Percentiles rank a stretch among this genome's conserved stretches.
Evolutionary conservation across 2,113 vertebrate genomes (phyloP).

Genomic region (Parotia lawesii): DNA sequence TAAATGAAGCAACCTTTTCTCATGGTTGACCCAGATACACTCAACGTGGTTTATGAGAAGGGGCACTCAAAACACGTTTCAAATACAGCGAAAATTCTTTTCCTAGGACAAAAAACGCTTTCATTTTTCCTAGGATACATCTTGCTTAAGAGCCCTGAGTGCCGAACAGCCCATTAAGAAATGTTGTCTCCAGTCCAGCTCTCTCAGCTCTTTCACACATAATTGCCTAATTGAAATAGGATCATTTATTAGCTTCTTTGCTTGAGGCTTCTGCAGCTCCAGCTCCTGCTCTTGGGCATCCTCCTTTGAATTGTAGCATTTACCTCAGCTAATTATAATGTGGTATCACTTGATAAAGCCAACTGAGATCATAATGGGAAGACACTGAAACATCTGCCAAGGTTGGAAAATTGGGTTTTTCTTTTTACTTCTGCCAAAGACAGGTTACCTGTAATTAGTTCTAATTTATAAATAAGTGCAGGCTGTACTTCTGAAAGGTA

Average conservation of each 20-base stretch:
- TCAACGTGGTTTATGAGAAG: not conserved
- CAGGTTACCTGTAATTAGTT: constrained; percentile 76
- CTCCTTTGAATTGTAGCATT: constrained; percentile 50
- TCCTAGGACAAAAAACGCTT: not conserved
- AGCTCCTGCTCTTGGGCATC: constrained; percentile 51
- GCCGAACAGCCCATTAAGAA: constrained; percentile 33
- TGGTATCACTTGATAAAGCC: constrained; percentile 65
- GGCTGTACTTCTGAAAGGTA: constrained; percentile 63
- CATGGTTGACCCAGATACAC: not conserved
- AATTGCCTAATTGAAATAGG: constrained; percentile 61
- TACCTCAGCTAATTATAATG: constrained; percentile 67
- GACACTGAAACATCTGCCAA: constrained; percentile 60
- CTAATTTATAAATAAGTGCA: constrained; percentile 75
- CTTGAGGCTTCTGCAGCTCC: constrained; percentile 47
- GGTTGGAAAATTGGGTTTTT: constrained; percentile 41
- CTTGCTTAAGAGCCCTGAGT: constrained; percentile 35
- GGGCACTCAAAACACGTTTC: not conserved
- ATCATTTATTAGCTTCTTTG: constrained; percentile 62
- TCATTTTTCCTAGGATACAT: not conserved
- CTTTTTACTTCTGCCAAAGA: constrained; percentile 55
- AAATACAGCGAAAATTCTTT: not conserved
- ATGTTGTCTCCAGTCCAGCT: constrained; percentile 19
- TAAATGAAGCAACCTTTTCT: not conserved
- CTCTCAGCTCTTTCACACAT: constrained; percentile 55
- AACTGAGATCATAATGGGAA: constrained; percentile 71